Evolutionary conservation across 2,797 vertebrate genomes (phyloP).

Genomic region (Sternarchorhynchus goeldii): DNA sequence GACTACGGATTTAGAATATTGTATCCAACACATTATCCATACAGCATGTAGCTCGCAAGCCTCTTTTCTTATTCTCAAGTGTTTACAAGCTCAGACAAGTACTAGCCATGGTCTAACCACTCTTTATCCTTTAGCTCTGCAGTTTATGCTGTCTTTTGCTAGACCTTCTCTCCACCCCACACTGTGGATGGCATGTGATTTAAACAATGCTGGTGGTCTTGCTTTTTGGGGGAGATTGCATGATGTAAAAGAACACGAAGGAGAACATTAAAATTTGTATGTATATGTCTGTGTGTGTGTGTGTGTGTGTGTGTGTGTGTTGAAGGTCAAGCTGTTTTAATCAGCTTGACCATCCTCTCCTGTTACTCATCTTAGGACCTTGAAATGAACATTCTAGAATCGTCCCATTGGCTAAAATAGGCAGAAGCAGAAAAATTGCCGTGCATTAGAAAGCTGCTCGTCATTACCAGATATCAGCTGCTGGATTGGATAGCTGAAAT

Average conservation of each 20-base stretch:
- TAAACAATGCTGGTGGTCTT: conserved; percentile 37
- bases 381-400: conserved; percentile 15
- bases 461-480: conserved; percentile 50
- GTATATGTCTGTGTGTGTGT: too few species aligned
- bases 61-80: conserved; percentile 21
- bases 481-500: conserved; percentile 64
- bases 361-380: neutral
- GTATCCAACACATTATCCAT: neutral
- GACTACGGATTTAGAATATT: neutral
- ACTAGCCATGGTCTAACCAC: conserved; percentile 20
- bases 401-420: neutral
- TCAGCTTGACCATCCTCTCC: conserved; percentile 3
- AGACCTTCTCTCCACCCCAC: neutral
- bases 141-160: conserved; percentile 32
- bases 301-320: neutral
- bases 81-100: conserved; percentile 43
- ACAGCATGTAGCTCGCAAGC: conserved; percentile 1
- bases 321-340: conserved; percentile 14
- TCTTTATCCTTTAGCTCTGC: conserved; percentile 23
- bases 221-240: neutral
- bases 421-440: conserved; percentile 39
- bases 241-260: conserved; percentile 2
- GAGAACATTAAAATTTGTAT: neutral
- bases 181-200: conserved; percentile 4
- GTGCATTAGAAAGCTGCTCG: conserved; percentile 41